Evolutionary conservation across 2,797 vertebrate species (phyloP), one percentile per base, ranked within the genome.

Genomic region (Anabas testudineus): DNA sequence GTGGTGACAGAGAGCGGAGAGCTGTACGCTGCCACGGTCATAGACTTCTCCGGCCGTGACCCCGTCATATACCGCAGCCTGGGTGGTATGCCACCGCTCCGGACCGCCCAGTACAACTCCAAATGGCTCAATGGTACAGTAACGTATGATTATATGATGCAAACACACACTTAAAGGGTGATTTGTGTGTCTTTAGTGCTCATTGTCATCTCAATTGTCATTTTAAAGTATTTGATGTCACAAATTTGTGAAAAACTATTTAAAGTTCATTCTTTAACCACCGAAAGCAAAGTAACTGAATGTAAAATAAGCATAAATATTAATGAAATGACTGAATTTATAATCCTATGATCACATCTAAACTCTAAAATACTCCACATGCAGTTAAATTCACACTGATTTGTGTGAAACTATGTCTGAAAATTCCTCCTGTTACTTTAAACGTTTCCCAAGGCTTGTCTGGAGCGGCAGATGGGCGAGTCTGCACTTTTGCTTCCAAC

Each of bases 71-170:
- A 99, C 92, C 96, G 98, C 79, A 99, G 98, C 90, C 93, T 99
- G 81, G 98, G 98, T 28, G 96, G 95, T 2, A 93, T 97, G 92
- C 97, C 97, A 0, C 96, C 97, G 0, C 95, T 99, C 18, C 94
- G 98, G 69, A 99, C 98, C 0, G 97, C 97, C 10, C 98, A 99
- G 76, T 99, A 99, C 91, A 99, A 99, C 94, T 99, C 98, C 82
- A 99, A 99, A 64, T 99, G 98, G 98, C 97, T 99, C 86, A 99
- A 99, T 28, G 98, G 98, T 99, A 95, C 48, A 28, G 42, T 41
- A 26, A 8, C 30, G 22, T 13, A n/a, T n/a, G n/a, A n/a, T n/a
- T n/a, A n/a, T n/a, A n/a, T n/a, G n/a, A n/a, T n/a, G n/a, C n/a
- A n/a, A n/a, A 0, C 41, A 37, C 53, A 47, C 51, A 22, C 10